Evolutionary conservation across 2,113 vertebrate species (phyloP), one percentile per base, ranked within the genome.

Genomic region (Oncorhynchus keta): DNA sequence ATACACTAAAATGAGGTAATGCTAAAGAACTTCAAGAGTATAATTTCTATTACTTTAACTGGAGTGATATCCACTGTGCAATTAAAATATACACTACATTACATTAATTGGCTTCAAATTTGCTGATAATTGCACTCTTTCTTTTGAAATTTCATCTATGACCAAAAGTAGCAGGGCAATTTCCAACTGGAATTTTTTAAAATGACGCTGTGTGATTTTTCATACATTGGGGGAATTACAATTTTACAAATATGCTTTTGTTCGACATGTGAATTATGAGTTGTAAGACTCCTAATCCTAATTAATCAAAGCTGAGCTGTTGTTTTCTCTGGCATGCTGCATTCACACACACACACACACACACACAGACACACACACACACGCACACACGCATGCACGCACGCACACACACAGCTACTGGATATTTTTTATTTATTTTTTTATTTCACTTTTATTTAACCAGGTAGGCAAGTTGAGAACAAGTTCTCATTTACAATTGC

Each of bases 271-370:
- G 84, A 86, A 88, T 90, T 88, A 87, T 77, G 77, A 79, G 80
- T 81, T 91, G 85, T 89, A 88, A 91, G 82, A 86, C 74, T 85
- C 79, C 79, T 90, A 92, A 91, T 91, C 89, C 85, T 84, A 77
- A 89, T 89, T 88, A 90, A 90, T 91, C 88, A 90, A 90, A 85
- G 78, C 83, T 86, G 84, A 90, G 84, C 88, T 79, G 84, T 86
- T 91, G 85, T 90, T 88, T 83, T 82, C 39, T 77, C 79, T 77
- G 48, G 73, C 76, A 80, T 32, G 51, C 64, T 14, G 14, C 30
- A 70, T 70, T 75, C 65, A 76, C 48, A 79, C 26, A 66, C 68
- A 73, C 39, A 67, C 45, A 68, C 24, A 67, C 65, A 67, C 14
- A 32, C 65, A 32, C 13, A 35, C 30, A 28, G 8, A 69, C 76